phyloP scores from a whole-genome alignment of 2,113 vertebrate species.

The Galbula dea region DNA sequence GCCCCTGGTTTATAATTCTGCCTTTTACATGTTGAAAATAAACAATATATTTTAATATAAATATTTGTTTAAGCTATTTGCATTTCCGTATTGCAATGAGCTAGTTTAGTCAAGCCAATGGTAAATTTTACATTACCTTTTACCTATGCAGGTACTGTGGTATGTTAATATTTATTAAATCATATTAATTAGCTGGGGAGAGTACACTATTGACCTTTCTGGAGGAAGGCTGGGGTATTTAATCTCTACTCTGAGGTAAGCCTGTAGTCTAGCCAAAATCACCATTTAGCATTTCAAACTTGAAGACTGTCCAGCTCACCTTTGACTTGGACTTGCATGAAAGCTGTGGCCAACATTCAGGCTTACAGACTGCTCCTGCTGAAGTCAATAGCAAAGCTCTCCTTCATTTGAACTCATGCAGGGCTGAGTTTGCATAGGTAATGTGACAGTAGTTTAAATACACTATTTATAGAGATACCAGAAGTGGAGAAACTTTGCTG shows the following conservation, averaged over 20 bases:
- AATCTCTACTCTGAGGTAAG: neutral
- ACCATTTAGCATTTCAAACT: neutral
- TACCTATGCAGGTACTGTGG: neutral
- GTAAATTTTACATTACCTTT: neutral
- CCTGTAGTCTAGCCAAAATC: neutral
- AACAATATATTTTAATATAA: neutral
- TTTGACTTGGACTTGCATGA: neutral
- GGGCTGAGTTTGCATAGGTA: neutral
- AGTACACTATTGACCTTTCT: neutral
- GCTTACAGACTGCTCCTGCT: neutral
- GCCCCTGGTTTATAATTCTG: neutral
- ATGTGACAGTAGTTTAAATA: neutral
- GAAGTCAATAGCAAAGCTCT: neutral
- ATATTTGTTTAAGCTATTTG: neutral
- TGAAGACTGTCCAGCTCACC: neutral
- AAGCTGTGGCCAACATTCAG: neutral
- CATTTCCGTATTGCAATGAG: neutral
- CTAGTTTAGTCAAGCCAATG: neutral
- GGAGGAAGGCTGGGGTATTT: neutral
- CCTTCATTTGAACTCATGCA: neutral
- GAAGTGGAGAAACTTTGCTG: neutral
- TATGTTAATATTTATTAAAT: conserved; percentile 30
- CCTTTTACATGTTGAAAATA: neutral
- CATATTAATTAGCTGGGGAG: neutral
- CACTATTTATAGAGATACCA: neutral